Percentiles rank a stretch among this genome's conserved stretches.
Evolutionary conservation across 2,113 vertebrate species (phyloP).

Genomic region (Chelonoidis abingdonii): DNA sequence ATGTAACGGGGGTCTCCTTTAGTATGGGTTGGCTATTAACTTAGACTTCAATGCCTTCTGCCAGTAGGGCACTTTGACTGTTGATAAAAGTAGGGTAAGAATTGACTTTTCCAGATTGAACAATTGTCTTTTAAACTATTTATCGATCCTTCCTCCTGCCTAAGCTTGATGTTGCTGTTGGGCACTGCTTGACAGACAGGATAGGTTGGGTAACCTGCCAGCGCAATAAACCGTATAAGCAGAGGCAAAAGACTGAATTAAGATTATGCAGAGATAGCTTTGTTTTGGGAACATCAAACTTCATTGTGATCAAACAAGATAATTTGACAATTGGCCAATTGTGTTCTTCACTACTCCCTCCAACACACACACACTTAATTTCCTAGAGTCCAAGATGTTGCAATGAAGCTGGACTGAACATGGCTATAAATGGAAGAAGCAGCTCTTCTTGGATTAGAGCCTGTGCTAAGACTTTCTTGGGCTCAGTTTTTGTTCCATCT

Average conservation of each 20-base stretch:
- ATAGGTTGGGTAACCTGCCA: constrained; percentile 58
- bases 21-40: background rate
- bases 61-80: background rate
- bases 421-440: constrained; percentile 76
- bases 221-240: constrained; percentile 51
- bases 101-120: constrained; percentile 55
- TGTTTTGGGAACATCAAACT: constrained; percentile 71
- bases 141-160: constrained; percentile 53
- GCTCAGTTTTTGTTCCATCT: constrained; percentile 42
- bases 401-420: constrained; percentile 14
- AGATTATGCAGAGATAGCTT: constrained; percentile 61
- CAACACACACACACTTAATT: constrained; percentile 48
- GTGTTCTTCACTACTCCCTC: constrained; percentile 60
- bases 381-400: constrained; percentile 36
- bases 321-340: constrained; percentile 60
- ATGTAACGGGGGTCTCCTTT: constrained; percentile 53
- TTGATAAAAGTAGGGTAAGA: constrained; percentile 13
- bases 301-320: constrained; percentile 30
- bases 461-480: constrained; percentile 53
- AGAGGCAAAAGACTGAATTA: constrained; percentile 25
- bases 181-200: constrained; percentile 44
- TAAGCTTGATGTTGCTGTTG: constrained; percentile 64
- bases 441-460: constrained; percentile 66
- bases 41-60: constrained; percentile 40
- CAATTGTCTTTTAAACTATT: constrained; percentile 46